These are phyloP conservation scores for Sapajus apella DNA, from an alignment of 2,113 vertebrate genomes.

Conservation along the genomic window DNA sequence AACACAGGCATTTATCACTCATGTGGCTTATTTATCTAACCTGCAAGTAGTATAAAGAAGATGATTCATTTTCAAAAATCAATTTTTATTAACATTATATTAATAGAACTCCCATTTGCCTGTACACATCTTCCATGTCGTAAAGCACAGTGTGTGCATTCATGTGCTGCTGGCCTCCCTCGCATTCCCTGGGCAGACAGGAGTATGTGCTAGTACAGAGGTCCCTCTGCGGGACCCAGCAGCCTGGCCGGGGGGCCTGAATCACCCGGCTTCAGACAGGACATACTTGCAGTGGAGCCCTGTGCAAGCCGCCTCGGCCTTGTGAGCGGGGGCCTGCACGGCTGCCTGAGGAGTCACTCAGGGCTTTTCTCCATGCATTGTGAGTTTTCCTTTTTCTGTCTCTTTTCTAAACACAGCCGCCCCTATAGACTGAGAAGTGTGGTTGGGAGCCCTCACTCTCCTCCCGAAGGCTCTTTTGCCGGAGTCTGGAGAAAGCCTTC, in stretches of 20 bases:
- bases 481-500: neutral
- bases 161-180: rapidly evolving
- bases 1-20: slow-evolving; percentile 79
- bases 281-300: rapidly evolving
- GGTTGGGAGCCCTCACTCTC: rapidly evolving
- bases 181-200: neutral
- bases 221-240: rapidly evolving
- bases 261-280: rapidly evolving
- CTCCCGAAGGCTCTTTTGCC: no score
- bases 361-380: no score
- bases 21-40: slow-evolving; percentile 77
- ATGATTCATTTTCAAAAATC: slow-evolving; percentile 79
- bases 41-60: slow-evolving; percentile 79
- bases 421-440: neutral
- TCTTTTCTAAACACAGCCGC: neutral
- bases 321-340: neutral
- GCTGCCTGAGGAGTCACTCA: neutral
- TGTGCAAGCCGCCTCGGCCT: rapidly evolving
- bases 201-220: no score
- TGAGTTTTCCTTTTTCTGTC: neutral
- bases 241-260: rapidly evolving
- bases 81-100: slow-evolving; percentile 73
- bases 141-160: neutral
- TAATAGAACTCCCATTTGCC: slow-evolving; percentile 67
- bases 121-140: neutral